Percentiles rank a stretch among this genome's conserved stretches.
Evolutionary conservation across 2,113 vertebrate genomes (phyloP).

Genomic region (Lucifuga dentata): DNA sequence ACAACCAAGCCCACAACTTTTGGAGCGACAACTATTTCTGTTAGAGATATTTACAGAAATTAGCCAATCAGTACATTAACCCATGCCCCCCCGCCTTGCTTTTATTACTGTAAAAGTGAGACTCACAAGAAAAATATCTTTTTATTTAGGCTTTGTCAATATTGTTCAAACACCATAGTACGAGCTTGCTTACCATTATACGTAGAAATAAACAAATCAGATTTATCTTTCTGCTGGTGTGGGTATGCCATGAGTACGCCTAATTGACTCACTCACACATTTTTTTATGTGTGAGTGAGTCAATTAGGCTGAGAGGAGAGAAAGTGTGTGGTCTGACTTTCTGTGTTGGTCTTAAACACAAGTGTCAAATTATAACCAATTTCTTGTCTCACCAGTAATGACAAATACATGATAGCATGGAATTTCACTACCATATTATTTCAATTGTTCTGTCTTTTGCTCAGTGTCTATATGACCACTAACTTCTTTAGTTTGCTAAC

Average conservation of each 20-base stretch:
- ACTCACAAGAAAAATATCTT: slow-evolving; percentile 20
- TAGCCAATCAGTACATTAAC: slow-evolving; percentile 20
- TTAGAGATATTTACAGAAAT: slow-evolving; percentile 51
- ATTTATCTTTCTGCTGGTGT: slow-evolving; percentile 36
- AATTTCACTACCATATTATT: slow-evolving; percentile 28
- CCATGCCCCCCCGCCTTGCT: background rate
- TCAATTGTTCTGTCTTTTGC: slow-evolving; percentile 8
- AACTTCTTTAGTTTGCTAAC: slow-evolving; percentile 21
- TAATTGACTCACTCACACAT: too few relatives aligned
- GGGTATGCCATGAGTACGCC: slow-evolving; percentile 6
- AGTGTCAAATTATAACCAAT: slow-evolving; percentile 15
- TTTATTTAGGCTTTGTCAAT: slow-evolving; percentile 22
- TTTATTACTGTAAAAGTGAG: slow-evolving; percentile 36
- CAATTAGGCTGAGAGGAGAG: background rate
- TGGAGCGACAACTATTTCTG: slow-evolving; percentile 69
- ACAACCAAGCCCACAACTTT: slow-evolving; percentile 50
- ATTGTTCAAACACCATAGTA: slow-evolving; percentile 25
- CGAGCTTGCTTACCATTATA: slow-evolving; percentile 54
- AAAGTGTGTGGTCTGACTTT: slow-evolving; percentile 5
- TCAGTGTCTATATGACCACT: slow-evolving; percentile 29
- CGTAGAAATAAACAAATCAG: slow-evolving; percentile 51
- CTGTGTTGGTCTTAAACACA: slow-evolving; percentile 20
- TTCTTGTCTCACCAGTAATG: slow-evolving; percentile 9
- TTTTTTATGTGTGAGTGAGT: background rate
- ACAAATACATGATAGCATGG: slow-evolving; percentile 27